Evolutionary conservation across 2,113 vertebrate genomes (phyloP), one percentile per base, ranked within the genome.

Genomic region (Panthera tigris): DNA sequence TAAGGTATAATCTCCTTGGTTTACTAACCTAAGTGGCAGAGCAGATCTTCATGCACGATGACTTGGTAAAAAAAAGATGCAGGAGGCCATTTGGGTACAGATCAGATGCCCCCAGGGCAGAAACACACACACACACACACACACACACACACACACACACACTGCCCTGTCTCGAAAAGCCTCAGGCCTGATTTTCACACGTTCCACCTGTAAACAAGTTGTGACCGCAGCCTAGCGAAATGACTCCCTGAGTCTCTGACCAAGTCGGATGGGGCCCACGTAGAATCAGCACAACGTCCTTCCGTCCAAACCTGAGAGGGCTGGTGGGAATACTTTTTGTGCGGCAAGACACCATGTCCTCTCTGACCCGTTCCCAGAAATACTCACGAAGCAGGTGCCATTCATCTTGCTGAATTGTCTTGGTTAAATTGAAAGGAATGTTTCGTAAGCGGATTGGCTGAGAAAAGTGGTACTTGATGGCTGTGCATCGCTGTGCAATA

Each of bases 381-480:
- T 91, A 98, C 99, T 99, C 98, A 99, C 98, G 99, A 76, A 99
- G 98, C 93, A 99, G 99, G 95, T 99, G 99, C 99, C 99, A 99
- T 97, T 99, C 98, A 1, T 99, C 99, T 98, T 99, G 99, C 55
- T 99, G 99, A 92, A 99, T 99, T 81, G 98, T 99, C 96, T 99
- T 99, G 41, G 99, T 99, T 96, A 99, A 98, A 98, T 99, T 99
- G 97, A 99, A 99, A 12, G 99, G 99, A 97, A 99, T 98, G 98
- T 99, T 99, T 96, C 98, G 97, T 96, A 99, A 98, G 97, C 98
- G 97, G 96, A 99, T 99, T 15, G 99, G 99, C 91, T 99, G 99
- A 61, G 99, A 99, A 98, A 99, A 99, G 97, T 99, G 99, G 97
- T 99, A 99, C 98, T 99, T 99, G 94, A 99, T 98, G n/a, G 99